Conservation (phyloP, 2,113 vertebrate genomes). For the Podarcis muralis region DNA sequence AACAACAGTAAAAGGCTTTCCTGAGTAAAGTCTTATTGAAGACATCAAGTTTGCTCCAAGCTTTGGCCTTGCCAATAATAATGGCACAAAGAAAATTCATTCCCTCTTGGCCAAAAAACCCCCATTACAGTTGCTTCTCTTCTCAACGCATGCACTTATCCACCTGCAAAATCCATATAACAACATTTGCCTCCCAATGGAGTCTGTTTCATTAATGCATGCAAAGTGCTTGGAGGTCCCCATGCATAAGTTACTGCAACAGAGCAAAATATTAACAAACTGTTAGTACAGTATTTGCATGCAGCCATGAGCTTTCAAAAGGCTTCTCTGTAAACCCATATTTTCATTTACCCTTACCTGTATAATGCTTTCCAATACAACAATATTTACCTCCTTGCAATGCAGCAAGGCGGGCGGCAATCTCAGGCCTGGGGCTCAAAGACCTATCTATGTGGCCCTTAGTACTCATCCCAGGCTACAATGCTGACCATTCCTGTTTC, state of each 20-base stretch:
- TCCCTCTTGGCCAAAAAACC: conserved; percentile 40
- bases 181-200: not conserved
- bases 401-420: not conserved
- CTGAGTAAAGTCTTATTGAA: not conserved
- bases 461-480: no score
- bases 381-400: conserved; percentile 36
- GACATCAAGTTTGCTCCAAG: not conserved
- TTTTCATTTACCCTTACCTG: conserved; percentile 42
- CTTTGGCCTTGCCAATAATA: not conserved
- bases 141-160: not conserved
- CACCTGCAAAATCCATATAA: conserved; percentile 1
- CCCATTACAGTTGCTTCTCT: conserved; percentile 25
- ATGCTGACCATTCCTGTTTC: no score
- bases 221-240: not conserved
- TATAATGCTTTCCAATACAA: conserved; percentile 31
- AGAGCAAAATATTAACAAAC: conserved; percentile 3
- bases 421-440: no score
- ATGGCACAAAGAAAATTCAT: conserved; percentile 47
- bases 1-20: conserved; percentile 42
- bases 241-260: not conserved
- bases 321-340: conserved; percentile 43
- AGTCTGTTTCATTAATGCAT: not conserved
- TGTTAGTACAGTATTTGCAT: conserved; percentile 1
- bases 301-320: not conserved
- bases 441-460: no score